Evolutionary conservation across 1,140 invertebrate genomes (phyloP).

Genomic region (Lepidurus couesii): DNA sequence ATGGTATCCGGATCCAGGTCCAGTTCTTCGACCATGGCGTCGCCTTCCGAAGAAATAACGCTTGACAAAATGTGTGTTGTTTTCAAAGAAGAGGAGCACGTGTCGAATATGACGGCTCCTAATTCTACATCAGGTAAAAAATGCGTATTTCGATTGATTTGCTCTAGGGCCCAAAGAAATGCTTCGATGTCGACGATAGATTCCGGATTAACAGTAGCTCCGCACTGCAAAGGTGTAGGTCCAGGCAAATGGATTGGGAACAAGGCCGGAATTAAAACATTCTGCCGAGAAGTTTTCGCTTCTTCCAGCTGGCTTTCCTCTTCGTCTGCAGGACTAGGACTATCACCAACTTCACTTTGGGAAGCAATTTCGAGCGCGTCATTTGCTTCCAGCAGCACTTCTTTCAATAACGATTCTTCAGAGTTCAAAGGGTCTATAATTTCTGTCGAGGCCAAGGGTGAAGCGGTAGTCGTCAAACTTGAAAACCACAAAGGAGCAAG

Average conservation of each 20-base stretch:
- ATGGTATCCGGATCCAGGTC: conserved; percentile 30
- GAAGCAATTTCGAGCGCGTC: neutral
- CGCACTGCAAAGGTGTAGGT: conserved; percentile 37
- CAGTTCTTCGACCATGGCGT: conserved; percentile 32
- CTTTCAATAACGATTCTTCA: neutral
- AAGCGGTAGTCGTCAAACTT: neutral
- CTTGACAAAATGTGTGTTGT: conserved; percentile 30
- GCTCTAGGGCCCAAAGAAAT: conserved; percentile 48
- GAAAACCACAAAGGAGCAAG: neutral
- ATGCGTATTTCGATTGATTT: conserved; percentile 45
- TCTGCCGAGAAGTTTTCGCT: conserved; percentile 30
- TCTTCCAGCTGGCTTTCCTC: neutral
- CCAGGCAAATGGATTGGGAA: conserved; percentile 42
- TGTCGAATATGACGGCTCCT: conserved; percentile 42
- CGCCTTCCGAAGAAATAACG: conserved; percentile 31
- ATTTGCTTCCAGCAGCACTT: neutral
- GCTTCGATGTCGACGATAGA: conserved; percentile 48
- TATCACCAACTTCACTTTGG: neutral
- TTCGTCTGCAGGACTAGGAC: neutral
- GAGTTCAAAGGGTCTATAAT: neutral
- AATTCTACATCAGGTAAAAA: conserved; percentile 41
- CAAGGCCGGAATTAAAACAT: conserved; percentile 39
- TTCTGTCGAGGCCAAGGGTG: neutral
- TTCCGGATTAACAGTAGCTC: conserved; percentile 38
- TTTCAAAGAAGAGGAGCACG: conserved; percentile 41